These are phyloP conservation scores for Rhagoletis pomonella DNA, from an alignment of 1,140 invertebrate species.

Conservation along the genomic window DNA sequence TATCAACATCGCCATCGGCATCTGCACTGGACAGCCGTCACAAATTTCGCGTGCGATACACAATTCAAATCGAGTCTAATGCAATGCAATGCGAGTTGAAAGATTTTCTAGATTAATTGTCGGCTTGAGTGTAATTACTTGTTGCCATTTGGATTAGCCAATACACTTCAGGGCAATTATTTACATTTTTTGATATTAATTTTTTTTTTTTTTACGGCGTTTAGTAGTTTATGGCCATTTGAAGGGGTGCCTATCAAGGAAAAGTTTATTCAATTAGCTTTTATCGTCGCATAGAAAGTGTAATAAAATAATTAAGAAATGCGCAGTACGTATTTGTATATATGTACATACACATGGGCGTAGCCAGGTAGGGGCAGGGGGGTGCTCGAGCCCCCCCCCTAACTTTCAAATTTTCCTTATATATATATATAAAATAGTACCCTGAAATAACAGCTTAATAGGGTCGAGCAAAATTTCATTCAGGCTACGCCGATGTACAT, in stretches of 20 bases:
- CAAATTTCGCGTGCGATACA: slow-evolving; percentile 50
- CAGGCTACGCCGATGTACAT: no score
- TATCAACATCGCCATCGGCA: slow-evolving; percentile 20
- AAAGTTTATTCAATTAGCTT: slow-evolving; percentile 32
- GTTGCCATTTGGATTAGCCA: slow-evolving; percentile 51
- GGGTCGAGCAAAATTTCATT: no score
- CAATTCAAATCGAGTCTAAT: slow-evolving; percentile 28
- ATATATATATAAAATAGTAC: no score
- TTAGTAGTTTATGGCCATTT: slow-evolving; percentile 3
- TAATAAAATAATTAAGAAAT: background rate
- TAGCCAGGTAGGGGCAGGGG: no score
- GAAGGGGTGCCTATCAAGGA: slow-evolving; percentile 20
- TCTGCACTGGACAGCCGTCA: slow-evolving; percentile 37
- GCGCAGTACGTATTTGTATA: no score
- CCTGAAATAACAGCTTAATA: no score
- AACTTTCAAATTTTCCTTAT: no score
- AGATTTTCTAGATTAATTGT: slow-evolving; percentile 53
- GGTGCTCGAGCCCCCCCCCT: no score
- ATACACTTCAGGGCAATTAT: slow-evolving; percentile 46
- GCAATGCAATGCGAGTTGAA: slow-evolving; percentile 34
- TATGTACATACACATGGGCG: no score
- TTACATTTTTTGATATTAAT: background rate
- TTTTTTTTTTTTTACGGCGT: background rate
- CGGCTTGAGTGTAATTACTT: slow-evolving; percentile 52
- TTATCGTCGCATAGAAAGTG: background rate